These are phyloP conservation scores for Brachyalestes nurse DNA, from an alignment of 2,797 vertebrate genomes.

Conservation along the genomic window DNA sequence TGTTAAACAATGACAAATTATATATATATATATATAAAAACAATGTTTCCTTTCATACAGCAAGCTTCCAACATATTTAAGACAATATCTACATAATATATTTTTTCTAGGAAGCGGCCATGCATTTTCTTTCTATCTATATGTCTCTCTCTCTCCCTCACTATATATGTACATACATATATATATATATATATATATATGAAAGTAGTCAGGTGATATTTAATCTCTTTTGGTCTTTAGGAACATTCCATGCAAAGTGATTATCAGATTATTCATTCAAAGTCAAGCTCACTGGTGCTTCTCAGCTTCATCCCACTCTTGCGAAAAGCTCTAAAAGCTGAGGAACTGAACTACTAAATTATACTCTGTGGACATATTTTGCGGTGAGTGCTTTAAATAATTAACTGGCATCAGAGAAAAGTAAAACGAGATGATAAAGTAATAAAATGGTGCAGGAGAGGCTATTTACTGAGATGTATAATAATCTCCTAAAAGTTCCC, in stretches of 20 bases:
- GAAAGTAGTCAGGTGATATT: not conserved
- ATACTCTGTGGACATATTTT: too few relatives aligned
- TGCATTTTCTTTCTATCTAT: too few relatives aligned
- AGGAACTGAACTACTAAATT: not conserved
- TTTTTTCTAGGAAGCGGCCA: too few relatives aligned
- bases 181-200: too few relatives aligned
- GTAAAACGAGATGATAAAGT: not conserved
- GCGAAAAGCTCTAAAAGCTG: not conserved
- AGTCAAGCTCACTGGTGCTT: not conserved
- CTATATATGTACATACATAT: too few relatives aligned
- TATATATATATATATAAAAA: too few relatives aligned
- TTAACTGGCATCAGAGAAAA: not conserved
- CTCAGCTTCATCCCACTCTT: not conserved
- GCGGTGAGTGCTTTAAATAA: too few relatives aligned
- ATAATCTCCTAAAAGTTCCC: conserved; percentile 5
- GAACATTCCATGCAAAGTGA: not conserved
- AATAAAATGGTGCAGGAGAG: not conserved
- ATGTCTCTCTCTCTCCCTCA: too few relatives aligned
- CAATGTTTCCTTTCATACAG: too few relatives aligned
- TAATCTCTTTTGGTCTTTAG: not conserved
- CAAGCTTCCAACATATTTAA: too few relatives aligned
- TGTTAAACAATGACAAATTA: too few relatives aligned
- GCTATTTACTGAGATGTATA: not conserved
- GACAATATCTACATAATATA: too few relatives aligned
- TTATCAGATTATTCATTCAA: not conserved